Conservation (phyloP, 2,113 vertebrate species). For the Progne subis region DNA sequence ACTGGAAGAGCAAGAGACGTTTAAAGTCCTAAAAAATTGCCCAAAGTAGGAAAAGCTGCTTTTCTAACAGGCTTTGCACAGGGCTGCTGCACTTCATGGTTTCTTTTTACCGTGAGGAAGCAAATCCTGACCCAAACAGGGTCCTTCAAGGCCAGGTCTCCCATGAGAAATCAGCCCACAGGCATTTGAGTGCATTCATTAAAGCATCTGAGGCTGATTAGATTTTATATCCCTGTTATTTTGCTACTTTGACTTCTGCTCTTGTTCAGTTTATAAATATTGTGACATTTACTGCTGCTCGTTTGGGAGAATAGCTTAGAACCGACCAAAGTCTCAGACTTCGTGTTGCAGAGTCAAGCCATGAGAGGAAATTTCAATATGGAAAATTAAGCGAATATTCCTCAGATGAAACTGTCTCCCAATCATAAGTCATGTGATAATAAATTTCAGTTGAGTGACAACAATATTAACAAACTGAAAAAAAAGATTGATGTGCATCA, state of each 20-base stretch:
- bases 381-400: conserved; percentile 60
- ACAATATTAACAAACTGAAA: conserved; percentile 73
- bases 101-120: background rate
- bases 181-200: background rate
- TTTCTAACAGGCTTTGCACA: background rate
- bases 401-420: conserved; percentile 53
- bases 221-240: conserved; percentile 21
- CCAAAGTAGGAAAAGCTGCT: background rate
- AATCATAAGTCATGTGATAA: conserved; percentile 62
- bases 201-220: background rate
- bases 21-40: background rate
- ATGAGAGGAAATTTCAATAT: conserved; percentile 32
- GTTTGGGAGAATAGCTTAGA: background rate
- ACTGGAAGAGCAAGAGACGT: background rate
- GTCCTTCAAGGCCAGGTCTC: background rate
- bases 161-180: background rate
- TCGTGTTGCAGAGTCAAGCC: background rate
- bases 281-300: conserved; percentile 57
- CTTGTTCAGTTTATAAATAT: conserved; percentile 42
- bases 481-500: conserved; percentile 71
- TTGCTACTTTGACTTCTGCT: conserved; percentile 29
- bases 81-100: background rate
- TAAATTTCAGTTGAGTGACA: conserved; percentile 75
- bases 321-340: background rate
- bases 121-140: background rate